Conservation (phyloP, 2,888 invertebrate genomes). For the Ceriagrion tenellum region DNA sequence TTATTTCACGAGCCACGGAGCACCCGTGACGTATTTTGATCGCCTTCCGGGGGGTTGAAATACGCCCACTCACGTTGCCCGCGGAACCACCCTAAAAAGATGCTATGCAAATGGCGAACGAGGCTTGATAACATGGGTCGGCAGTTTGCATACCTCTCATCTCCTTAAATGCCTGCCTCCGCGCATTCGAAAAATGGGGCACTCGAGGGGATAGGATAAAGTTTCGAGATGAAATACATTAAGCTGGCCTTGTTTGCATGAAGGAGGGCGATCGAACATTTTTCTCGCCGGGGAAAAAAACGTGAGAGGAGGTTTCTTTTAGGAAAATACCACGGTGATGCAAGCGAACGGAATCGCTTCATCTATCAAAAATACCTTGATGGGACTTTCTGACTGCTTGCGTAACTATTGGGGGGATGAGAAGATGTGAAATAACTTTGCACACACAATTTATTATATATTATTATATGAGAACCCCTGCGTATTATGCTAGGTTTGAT, state of each 20-base stretch:
- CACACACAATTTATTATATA: too few species aligned
- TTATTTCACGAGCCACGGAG: background rate
- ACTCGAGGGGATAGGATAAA: background rate
- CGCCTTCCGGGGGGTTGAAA: background rate
- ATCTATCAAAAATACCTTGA: too few species aligned
- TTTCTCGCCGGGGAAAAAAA: background rate
- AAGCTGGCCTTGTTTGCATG: background rate
- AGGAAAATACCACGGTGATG: background rate
- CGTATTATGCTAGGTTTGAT: too few species aligned
- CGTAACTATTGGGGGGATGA: too few species aligned
- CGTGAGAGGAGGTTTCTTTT: background rate
- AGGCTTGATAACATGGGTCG: background rate
- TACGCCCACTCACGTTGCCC: background rate
- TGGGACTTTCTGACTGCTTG: too few species aligned
- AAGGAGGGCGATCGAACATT: constrained; percentile 20
- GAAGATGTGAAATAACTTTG: too few species aligned
- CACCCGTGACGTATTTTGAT: background rate
- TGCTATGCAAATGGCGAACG: background rate
- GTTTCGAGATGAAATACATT: constrained; percentile 42
- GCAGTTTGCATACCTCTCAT: constrained; percentile 43
- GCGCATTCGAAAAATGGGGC: constrained; percentile 28
- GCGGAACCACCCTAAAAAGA: background rate
- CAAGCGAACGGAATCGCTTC: too few species aligned
- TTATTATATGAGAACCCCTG: too few species aligned
- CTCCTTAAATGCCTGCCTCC: constrained; percentile 11